Evolutionary conservation across 2,888 invertebrate species (phyloP), one percentile per base, ranked within the genome.

Genomic region (Ornithoptera alexandrae): DNA sequence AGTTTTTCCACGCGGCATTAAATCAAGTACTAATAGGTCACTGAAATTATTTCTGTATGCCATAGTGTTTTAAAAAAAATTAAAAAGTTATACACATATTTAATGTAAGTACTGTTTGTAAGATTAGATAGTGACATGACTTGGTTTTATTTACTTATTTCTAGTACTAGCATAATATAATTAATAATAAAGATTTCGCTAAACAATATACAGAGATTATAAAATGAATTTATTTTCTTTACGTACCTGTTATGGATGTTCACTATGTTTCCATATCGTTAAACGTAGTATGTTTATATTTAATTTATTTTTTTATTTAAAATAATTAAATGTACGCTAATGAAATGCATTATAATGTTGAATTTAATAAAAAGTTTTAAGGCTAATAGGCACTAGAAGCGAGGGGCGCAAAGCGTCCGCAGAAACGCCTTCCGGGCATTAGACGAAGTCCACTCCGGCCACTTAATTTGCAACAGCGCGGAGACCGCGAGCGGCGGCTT

Each of bases 391-490:
- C 62, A 53, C 36, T 67, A 42, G 39, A 74, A 73, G 68, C 67
- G 67, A 57, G 39, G 60, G 53, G 57, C 62, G 67, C 72, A 75
- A 76, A 78, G 80, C 77, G 79, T 78, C 76, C 76, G 72, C 73
- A 71, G 75, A 74, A 74, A 80, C 78, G 81, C 79, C 85, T 83
- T 76, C 81, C 81, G 81, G 85, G 81, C 83, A 83, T 84, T 85
- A 84, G 86, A 84, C 84, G 84, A 83, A 84, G 87, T 86, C 82
- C 80, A 83, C 82, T 82, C 81, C 80, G 84, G 82, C 77, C 81
- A 87, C 85, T 88, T 90, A 86, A 88, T 88, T 88, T 85, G 84
- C 84, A 82, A 87, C 84, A 82, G 84, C 78, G 82, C 75, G 75
- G 80, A 74, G 77, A 71, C 74, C 72, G 70, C 46, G 46, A 46